These are phyloP conservation scores for Diabrotica undecimpunctata DNA, from an alignment of 1,140 invertebrate genomes.

Conservation along the genomic window DNA sequence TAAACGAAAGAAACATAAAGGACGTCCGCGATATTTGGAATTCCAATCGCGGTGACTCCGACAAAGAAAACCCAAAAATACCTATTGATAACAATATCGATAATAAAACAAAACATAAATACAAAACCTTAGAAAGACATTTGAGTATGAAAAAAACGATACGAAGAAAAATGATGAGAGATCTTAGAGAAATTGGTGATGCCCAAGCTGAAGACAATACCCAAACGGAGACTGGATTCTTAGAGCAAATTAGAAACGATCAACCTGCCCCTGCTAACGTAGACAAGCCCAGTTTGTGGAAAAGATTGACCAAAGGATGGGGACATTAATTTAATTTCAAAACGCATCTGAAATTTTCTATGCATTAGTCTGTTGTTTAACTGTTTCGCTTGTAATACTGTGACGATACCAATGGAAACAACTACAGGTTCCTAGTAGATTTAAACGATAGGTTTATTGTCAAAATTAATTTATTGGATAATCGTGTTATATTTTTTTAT, in stretches of 20 bases:
- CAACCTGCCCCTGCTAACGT: constrained; percentile 46
- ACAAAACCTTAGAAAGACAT: constrained; percentile 72
- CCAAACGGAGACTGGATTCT: constrained; percentile 36
- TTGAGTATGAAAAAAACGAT: constrained; percentile 86
- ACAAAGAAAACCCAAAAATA: constrained; percentile 40
- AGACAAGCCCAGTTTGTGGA: constrained; percentile 47
- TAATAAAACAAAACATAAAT: constrained; percentile 44
- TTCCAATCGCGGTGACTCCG: constrained; percentile 29
- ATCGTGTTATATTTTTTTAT: too few species aligned
- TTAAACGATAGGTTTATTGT: too few species aligned
- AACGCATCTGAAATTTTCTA: too few species aligned
- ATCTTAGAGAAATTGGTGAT: constrained; percentile 55
- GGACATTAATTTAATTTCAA: constrained; percentile 28
- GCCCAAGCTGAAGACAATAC: constrained; percentile 32
- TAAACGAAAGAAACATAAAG: constrained; percentile 43
- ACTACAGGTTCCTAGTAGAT: too few species aligned
- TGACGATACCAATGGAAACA: too few species aligned
- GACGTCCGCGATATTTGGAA: constrained; percentile 46
- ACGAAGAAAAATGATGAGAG: constrained; percentile 79
- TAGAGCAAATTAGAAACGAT: constrained; percentile 46
- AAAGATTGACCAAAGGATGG: constrained; percentile 47
- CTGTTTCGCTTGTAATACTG: too few species aligned
- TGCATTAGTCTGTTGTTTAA: too few species aligned
- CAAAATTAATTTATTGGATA: too few species aligned
- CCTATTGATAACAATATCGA: constrained; percentile 29